phyloP scores from a whole-genome alignment of 2,797 vertebrate genomes.

The Mycteria americana region DNA sequence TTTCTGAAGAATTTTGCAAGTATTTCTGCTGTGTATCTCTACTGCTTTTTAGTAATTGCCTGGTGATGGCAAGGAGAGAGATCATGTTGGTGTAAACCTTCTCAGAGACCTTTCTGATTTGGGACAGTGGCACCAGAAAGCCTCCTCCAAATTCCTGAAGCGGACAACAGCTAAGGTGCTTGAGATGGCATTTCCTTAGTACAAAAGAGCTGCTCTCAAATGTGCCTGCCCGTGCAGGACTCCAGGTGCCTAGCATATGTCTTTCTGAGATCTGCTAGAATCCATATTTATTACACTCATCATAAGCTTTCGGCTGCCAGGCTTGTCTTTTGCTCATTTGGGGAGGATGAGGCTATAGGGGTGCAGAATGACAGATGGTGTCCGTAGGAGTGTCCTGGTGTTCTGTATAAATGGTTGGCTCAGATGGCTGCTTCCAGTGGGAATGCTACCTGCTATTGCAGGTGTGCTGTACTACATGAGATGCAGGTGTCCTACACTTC shows the following conservation, averaged over 20 bases:
- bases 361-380: neutral
- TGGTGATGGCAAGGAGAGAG: neutral
- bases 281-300: rapidly evolving
- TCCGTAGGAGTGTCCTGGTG: neutral
- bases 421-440: neutral
- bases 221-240: neutral
- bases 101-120: neutral
- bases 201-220: neutral
- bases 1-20: neutral
- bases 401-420: neutral
- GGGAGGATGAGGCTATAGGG: neutral
- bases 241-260: neutral
- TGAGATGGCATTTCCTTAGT: neutral
- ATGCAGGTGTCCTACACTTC: rapidly evolving
- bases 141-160: neutral
- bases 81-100: neutral
- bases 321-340: neutral
- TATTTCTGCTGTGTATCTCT: neutral
- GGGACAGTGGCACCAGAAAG: neutral
- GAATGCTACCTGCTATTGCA: neutral
- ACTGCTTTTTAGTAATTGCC: neutral
- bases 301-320: neutral
- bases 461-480: neutral
- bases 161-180: neutral
- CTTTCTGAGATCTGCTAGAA: neutral